Evolutionary conservation across 2,113 vertebrate genomes (phyloP), one percentile per base, ranked within the genome.

Genomic region (Nanger granti): DNA sequence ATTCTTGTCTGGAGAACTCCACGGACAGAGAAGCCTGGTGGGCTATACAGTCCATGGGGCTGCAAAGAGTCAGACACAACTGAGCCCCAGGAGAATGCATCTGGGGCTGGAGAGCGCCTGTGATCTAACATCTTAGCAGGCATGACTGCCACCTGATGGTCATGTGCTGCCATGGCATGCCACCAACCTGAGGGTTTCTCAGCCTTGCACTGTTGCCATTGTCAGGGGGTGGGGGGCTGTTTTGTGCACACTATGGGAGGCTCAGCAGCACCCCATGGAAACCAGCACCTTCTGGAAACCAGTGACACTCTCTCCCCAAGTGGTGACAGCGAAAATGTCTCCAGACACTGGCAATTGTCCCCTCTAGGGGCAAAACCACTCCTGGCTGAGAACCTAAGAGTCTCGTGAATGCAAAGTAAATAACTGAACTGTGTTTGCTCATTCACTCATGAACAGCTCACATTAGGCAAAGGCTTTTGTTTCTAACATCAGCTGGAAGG

Each of bases 141-240:
- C 37, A 76, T 28, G 85, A 93, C 96, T 37, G 86, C 94, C 97
- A 44, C 55, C 96, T 93, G 1, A 34, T 93, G 97, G 90, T 54
- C 15, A 28, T 11, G 37, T 5, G 28, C 14, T 29, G 57, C 37
- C 64, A 60, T 55, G 66, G 47, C 18, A 55, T 86, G 24, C 41
- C 54, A 12, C 7, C 26, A 26, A 4, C 20, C 15, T 17, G 28
- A 55, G 14, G 15, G 11, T 91, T 93, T 66, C 9, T 44, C 17
- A 8, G 22, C 15, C 3, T 93, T 22, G 10, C 3, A 4, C 10
- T 8, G 4, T n/a, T 28, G 59, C 8, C 15, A 24, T 57, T 69
- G 14, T 22, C 3, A 22, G 6, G 2, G 1, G 22, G 5, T 26
- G 4, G 28, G 15, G 4, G 4, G 3, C 22, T 49, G 31, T 76